A percentile compares a stretch with the other conserved stretches of the same genome.
These are phyloP conservation scores for Muntiacus reevesi DNA, from an alignment of 2,113 vertebrate genomes.

Conservation along the genomic window DNA sequence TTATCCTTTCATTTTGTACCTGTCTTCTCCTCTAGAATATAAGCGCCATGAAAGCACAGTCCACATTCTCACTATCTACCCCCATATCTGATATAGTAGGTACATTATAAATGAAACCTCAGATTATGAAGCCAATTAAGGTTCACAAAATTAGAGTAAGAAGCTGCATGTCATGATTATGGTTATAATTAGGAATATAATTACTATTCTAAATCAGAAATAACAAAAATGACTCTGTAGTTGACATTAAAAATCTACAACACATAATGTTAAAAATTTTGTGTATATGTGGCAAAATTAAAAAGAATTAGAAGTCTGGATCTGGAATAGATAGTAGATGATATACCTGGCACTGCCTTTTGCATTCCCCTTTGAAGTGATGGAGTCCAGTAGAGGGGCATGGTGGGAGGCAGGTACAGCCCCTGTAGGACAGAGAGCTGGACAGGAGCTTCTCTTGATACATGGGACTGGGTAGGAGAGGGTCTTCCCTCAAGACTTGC, in stretches of 20 bases:
- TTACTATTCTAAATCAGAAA: not conserved
- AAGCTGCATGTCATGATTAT: not conserved
- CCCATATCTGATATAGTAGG: not conserved
- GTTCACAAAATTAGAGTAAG: not conserved
- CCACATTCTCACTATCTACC: not conserved
- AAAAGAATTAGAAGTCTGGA: not conserved
- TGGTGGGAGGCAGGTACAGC: constrained; percentile 8
- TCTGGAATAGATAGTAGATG: not conserved
- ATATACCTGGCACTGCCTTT: not conserved
- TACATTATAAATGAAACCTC: not conserved
- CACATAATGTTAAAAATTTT: not conserved
- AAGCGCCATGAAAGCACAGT: not conserved
- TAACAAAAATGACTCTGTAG: not conserved
- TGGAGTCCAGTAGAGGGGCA: not conserved
- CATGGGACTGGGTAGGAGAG: constrained; percentile 57
- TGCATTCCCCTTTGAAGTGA: not conserved
- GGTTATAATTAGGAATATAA: not conserved
- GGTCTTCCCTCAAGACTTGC: constrained; percentile 66
- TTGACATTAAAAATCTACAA: not conserved
- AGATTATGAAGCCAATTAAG: not conserved
- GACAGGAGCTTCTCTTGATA: constrained; percentile 64
- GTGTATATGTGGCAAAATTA: not conserved
- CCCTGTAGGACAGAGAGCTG: constrained; percentile 23
- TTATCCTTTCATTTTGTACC: not conserved
- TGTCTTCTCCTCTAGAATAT: not conserved